phyloP scores from a whole-genome alignment of 2,888 invertebrate genomes.

The Mantis religiosa region DNA sequence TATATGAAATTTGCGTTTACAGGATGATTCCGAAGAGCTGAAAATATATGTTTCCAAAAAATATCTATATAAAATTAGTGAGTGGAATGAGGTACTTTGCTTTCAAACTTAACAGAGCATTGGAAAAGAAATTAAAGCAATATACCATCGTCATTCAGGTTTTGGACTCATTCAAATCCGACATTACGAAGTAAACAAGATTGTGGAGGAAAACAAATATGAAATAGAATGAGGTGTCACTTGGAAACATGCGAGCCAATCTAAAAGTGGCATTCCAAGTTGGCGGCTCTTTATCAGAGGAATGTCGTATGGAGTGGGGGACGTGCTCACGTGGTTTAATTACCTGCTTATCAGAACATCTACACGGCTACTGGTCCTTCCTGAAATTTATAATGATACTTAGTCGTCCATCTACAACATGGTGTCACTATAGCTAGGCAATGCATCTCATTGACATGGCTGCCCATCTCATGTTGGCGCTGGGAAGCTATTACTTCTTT shows the following conservation, averaged over 20 bases:
- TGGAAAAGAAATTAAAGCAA: too few species aligned
- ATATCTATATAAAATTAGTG: too few species aligned
- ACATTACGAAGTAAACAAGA: not conserved
- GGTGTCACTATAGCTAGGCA: not conserved
- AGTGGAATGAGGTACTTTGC: too few species aligned
- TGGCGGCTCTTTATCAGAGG: not conserved
- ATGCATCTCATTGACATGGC: too few species aligned
- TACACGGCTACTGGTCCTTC: not conserved
- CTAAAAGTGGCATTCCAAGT: not conserved
- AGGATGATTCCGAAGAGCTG: too few species aligned
- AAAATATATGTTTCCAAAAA: too few species aligned
- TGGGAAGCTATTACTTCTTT: too few species aligned
- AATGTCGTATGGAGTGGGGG: not conserved
- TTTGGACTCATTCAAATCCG: not conserved
- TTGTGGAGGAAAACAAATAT: not conserved
- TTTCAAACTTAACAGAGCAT: too few species aligned
- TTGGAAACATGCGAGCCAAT: not conserved
- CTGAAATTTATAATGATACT: not conserved
- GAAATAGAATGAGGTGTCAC: not conserved
- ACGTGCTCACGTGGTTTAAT: not conserved
- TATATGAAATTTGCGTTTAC: too few species aligned
- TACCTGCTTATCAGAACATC: not conserved
- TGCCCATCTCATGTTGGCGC: too few species aligned
- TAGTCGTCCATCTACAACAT: not conserved
- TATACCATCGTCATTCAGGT: too few species aligned